Evolutionary conservation across 2,797 vertebrate species (phyloP), one percentile per base, ranked within the genome.

Genomic region (Aulostomus chinensis): DNA sequence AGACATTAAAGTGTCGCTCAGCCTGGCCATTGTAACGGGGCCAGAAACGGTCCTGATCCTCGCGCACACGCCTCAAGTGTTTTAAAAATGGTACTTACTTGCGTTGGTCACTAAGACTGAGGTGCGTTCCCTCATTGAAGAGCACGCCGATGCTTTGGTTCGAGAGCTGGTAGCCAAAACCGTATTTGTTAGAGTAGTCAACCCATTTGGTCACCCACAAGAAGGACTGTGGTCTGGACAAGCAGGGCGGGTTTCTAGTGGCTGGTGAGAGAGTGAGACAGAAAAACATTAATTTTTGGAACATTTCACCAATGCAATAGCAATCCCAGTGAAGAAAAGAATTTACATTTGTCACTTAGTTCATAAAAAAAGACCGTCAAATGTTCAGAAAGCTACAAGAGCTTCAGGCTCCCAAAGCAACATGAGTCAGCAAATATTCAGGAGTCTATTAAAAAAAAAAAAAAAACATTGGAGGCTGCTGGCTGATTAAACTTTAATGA

Each of bases 141-240:
- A 99, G 94, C 42, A 99, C 96, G 0, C 96, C 96, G 0, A 99
- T 94, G 22, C 88, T 94, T 70, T 90, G 93, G 89, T 97, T 96
- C 14, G 96, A 99, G 26, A 99, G 94, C 73, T 99, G 96, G 78
- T 99, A 99, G 32, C 96, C 97, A 58, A 99, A 99, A 30, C 97
- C 97, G 0, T 97, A 99, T 81, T 99, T 99, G 89, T 99, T 99
- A 25, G 96, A 99, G 74, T 99, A 99, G 80, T 99, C 96, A 0
- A 99, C 95, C 97, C 97, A 99, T 81, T 99, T 99, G 54, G 95
- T 98, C 69, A 98, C 97, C 97, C 97, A 99, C 31, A 97, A 85
- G 58, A 98, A 95, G 40, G 94, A 93, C 72, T 95, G 94, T 0
- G 94, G 92, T 51, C 93, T 90, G 35, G 94, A 90, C 63, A 98